phyloP scores from a whole-genome alignment of 2,113 vertebrate species.

The Kryptolebias marmoratus region DNA sequence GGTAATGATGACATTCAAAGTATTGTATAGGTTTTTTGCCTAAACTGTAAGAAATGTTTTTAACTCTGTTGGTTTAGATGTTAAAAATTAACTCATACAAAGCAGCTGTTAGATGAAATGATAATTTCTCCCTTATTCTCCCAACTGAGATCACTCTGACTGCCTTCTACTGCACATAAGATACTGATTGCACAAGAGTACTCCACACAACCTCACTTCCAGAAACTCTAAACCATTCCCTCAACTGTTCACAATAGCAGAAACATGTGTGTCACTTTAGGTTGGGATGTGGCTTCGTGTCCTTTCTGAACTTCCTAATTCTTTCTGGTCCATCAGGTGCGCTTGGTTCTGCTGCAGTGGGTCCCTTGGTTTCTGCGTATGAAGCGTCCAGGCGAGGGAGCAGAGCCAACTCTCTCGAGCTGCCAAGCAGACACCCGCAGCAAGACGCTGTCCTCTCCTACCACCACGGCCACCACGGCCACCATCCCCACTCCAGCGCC shows the following conservation, averaged over 20 bases:
- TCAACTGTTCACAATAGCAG: too few relatives aligned
- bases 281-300: background rate
- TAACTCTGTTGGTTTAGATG: too few relatives aligned
- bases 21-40: too few relatives aligned
- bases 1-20: too few relatives aligned
- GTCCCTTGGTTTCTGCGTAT: constrained; percentile 84
- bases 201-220: background rate
- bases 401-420: constrained; percentile 61
- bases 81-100: too few relatives aligned
- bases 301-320: background rate
- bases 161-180: background rate
- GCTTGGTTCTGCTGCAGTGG: constrained; percentile 84
- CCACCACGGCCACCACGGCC: constrained; percentile 62
- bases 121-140: too few relatives aligned
- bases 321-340: constrained; percentile 65
- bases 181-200: background rate
- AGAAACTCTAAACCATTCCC: background rate
- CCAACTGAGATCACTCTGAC: background rate
- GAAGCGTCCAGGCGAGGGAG: constrained; percentile 80
- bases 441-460: constrained; percentile 69
- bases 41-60: too few relatives aligned
- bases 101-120: too few relatives aligned
- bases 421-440: constrained; percentile 68
- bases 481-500: constrained; percentile 65
- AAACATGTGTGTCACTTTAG: background rate